phyloP scores from a whole-genome alignment of 1,140 invertebrate species.

The Calephelis virginiensis region DNA sequence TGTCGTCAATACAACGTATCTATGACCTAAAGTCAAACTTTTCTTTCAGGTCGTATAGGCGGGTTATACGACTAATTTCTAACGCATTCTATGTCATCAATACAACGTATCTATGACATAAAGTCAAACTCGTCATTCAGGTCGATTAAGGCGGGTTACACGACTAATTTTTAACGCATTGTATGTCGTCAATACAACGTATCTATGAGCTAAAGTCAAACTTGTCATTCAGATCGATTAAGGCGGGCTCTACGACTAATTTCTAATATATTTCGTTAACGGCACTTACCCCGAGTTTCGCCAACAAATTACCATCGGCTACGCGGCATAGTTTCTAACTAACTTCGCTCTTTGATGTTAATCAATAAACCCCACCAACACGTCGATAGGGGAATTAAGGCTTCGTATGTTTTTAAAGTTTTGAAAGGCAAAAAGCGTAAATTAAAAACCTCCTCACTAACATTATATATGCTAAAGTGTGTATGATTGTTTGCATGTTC shows the following conservation, averaged over 20 bases:
- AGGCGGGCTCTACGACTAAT: conserved; percentile 62
- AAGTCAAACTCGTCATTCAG: conserved; percentile 48
- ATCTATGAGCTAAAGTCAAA: conserved; percentile 43
- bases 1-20: no score
- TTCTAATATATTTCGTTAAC: conserved; percentile 71
- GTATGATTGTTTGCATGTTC: no score
- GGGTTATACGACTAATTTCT: conserved; percentile 67
- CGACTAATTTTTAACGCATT: no score
- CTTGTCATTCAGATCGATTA: conserved; percentile 58
- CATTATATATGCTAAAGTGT: no score
- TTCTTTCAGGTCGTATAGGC: conserved; percentile 53
- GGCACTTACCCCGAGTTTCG: conserved; percentile 59
- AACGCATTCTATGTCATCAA: no score
- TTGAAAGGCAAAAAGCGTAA: no score
- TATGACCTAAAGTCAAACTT: conserved; percentile 49
- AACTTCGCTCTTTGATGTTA: conserved; percentile 53
- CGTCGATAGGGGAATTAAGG: conserved; percentile 22
- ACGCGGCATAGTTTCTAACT: conserved; percentile 51
- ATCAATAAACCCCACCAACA: conserved; percentile 42
- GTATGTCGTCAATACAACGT: no score
- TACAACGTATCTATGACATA: no score
- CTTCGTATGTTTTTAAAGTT: not conserved
- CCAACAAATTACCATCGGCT: conserved; percentile 52
- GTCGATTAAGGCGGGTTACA: conserved; percentile 34
- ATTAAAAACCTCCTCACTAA: no score